These are phyloP conservation scores for Troides helena DNA, from an alignment of 2,888 invertebrate species.

Conservation along the genomic window DNA sequence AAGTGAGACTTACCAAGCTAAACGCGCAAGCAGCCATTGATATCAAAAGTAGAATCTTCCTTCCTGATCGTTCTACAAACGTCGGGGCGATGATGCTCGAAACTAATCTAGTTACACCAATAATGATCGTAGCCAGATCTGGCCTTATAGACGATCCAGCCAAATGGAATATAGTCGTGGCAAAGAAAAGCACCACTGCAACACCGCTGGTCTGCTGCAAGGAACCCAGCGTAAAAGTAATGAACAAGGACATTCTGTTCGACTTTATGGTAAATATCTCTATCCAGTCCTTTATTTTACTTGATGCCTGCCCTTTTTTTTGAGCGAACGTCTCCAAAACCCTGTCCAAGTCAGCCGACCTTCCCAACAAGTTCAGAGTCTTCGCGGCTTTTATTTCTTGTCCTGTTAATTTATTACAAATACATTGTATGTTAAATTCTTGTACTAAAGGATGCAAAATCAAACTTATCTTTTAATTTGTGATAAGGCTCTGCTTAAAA, in stretches of 20 bases:
- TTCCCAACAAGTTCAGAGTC: slow-evolving; percentile 42
- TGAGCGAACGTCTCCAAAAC: slow-evolving; percentile 38
- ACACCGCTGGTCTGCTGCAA: slow-evolving; percentile 49
- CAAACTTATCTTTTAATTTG: neutral
- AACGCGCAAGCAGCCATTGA: slow-evolving; percentile 43
- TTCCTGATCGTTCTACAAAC: slow-evolving; percentile 48
- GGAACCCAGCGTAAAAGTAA: slow-evolving; percentile 42
- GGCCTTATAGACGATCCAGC: slow-evolving; percentile 47
- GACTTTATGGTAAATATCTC: slow-evolving; percentile 44
- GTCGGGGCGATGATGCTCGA: slow-evolving; percentile 44
- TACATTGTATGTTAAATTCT: neutral
- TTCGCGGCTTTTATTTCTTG: slow-evolving; percentile 43
- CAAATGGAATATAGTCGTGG: slow-evolving; percentile 46
- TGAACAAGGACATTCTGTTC: slow-evolving; percentile 45
- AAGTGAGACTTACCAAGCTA: slow-evolving; percentile 38
- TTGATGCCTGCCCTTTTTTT: slow-evolving; percentile 32
- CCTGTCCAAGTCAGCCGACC: slow-evolving; percentile 41
- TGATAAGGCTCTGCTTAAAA: neutral
- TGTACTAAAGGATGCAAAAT: neutral
- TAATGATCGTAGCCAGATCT: slow-evolving; percentile 47
- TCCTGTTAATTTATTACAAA: slow-evolving; percentile 32
- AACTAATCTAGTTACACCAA: slow-evolving; percentile 43
- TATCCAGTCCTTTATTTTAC: slow-evolving; percentile 37
- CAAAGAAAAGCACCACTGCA: slow-evolving; percentile 44
- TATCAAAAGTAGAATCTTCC: slow-evolving; percentile 43